phyloP scores from a whole-genome alignment of 2,888 invertebrate genomes.

The Fissipunctia ypsillon region DNA sequence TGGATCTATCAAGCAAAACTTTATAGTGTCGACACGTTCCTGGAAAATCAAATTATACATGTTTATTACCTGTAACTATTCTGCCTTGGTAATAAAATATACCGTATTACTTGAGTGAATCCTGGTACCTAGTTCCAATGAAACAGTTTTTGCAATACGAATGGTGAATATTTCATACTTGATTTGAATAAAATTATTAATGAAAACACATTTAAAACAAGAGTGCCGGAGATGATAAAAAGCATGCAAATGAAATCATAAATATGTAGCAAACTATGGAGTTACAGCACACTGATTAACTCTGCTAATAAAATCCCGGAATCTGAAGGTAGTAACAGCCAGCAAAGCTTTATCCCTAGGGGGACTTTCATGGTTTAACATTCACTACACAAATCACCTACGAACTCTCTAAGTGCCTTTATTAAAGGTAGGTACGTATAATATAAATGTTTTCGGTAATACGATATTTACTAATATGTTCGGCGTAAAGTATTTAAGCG shows the following conservation, averaged over 20 bases:
- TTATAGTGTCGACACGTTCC: slow-evolving; percentile 6
- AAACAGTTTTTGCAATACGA: slow-evolving; percentile 4
- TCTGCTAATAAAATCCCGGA: slow-evolving; percentile 21
- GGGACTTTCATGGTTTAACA: slow-evolving; percentile 43
- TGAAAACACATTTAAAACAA: slow-evolving; percentile 20
- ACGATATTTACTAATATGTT: slow-evolving; percentile 64
- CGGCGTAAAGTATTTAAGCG: slow-evolving; percentile 72
- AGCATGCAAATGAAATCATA: slow-evolving; percentile 31
- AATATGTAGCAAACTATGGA: slow-evolving; percentile 20
- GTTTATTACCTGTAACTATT: slow-evolving; percentile 25
- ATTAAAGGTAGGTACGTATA: slow-evolving; percentile 21
- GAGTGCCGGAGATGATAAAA: slow-evolving; percentile 13
- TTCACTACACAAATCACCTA: slow-evolving; percentile 30
- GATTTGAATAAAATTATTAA: slow-evolving; percentile 20
- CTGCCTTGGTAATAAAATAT: slow-evolving; percentile 21
- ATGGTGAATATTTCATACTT: slow-evolving; percentile 5
- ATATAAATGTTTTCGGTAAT: slow-evolving; percentile 50
- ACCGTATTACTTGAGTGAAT: not conserved
- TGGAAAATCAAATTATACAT: slow-evolving; percentile 21
- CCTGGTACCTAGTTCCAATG: not conserved
- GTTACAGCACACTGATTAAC: slow-evolving; percentile 6
- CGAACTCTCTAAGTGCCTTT: slow-evolving; percentile 29
- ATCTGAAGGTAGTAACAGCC: not conserved
- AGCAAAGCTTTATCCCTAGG: slow-evolving; percentile 11
- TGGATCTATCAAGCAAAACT: slow-evolving; percentile 6